Evolutionary conservation across 2,797 vertebrate species (phyloP).

Genomic region (Acanthornis magna): DNA sequence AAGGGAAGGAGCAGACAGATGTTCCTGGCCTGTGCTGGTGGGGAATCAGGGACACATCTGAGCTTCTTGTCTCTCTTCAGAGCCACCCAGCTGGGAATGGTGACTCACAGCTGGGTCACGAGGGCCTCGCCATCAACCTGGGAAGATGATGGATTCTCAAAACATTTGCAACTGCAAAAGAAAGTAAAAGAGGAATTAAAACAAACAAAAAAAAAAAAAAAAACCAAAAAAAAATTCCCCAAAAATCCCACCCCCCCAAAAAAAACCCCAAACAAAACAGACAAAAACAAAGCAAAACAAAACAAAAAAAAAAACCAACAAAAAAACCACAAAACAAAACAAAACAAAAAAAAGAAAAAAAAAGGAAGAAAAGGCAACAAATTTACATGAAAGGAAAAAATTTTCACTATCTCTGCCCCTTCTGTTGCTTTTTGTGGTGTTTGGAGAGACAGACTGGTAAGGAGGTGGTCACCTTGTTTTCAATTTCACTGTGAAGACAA

Average conservation of each 20-base stretch:
- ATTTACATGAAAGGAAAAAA: not conserved
- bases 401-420: not conserved
- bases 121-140: slow-evolving; percentile 4
- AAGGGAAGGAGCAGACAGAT: slow-evolving; percentile 38
- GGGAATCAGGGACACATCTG: not conserved
- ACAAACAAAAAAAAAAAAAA: not conserved
- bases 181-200: not conserved
- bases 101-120: slow-evolving; percentile 27
- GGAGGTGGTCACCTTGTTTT: not conserved
- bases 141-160: not conserved
- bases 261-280: too few species aligned
- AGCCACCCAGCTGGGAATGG: not conserved
- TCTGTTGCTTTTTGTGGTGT: not conserved
- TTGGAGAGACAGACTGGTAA: not conserved
- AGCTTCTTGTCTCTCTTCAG: slow-evolving; percentile 8
- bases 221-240: too few species aligned
- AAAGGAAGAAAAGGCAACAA: fast-evolving
- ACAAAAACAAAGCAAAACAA: too few species aligned
- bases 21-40: slow-evolving; percentile 12
- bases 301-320: too few species aligned
- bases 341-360: too few species aligned
- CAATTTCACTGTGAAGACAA: not conserved
- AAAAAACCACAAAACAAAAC: too few species aligned
- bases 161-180: not conserved
- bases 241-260: too few species aligned